Percentiles rank a stretch among this genome's conserved stretches.
phyloP scores from a whole-genome alignment of 2,797 vertebrate species.

The Babyrousa celebensis region DNA sequence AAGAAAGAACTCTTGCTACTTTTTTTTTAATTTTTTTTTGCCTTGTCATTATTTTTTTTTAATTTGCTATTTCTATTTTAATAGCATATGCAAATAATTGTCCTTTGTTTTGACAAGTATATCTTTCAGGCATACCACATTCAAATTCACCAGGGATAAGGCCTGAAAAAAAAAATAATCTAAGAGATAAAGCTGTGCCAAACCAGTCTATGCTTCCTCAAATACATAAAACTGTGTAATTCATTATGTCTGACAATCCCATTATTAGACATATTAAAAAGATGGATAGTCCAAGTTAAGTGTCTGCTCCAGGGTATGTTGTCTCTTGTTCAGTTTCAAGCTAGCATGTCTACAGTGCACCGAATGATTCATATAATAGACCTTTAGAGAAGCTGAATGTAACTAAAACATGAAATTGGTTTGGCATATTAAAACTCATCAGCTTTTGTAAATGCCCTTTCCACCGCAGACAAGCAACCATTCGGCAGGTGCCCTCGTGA shows the following conservation, averaged over 20 bases:
- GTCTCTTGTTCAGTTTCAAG: slow-evolving; percentile 69
- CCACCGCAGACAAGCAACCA: background rate
- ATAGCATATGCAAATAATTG: background rate
- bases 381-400: slow-evolving; percentile 70
- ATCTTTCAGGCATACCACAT: slow-evolving; percentile 31
- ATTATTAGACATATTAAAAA: slow-evolving; percentile 80
- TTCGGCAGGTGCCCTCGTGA: fast-evolving
- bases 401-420: slow-evolving; percentile 68
- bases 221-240: slow-evolving; percentile 61
- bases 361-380: slow-evolving; percentile 73
- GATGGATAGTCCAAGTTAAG: slow-evolving; percentile 53
- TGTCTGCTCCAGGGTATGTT: slow-evolving; percentile 58
- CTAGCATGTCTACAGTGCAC: slow-evolving; percentile 36
- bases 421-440: slow-evolving; percentile 75
- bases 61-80: slow-evolving; percentile 49
- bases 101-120: slow-evolving; percentile 51
- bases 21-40: background rate
- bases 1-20: slow-evolving; percentile 50
- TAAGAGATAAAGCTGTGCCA: background rate
- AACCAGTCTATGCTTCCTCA: slow-evolving; percentile 49
- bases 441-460: slow-evolving; percentile 61
- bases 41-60: too few relatives aligned
- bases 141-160: slow-evolving; percentile 53
- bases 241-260: slow-evolving; percentile 70
- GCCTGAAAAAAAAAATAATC: background rate